phyloP scores from a whole-genome alignment of 2,888 invertebrate species.

The Barypeithes pellucidus region DNA sequence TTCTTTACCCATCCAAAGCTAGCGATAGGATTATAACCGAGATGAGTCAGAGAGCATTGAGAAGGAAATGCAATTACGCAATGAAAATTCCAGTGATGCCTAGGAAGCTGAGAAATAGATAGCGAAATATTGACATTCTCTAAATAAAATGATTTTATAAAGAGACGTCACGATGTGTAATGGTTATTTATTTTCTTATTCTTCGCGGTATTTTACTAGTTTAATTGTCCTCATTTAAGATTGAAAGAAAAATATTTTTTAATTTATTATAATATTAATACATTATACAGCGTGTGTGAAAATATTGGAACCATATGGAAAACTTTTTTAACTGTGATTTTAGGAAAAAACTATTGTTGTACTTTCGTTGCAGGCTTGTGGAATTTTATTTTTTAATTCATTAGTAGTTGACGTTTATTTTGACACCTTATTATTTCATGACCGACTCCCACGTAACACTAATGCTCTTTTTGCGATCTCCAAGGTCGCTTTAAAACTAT shows the following conservation, averaged over 20 bases:
- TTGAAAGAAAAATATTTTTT: neutral
- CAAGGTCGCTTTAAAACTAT: too few relatives aligned
- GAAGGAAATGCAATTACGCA: conserved; percentile 21
- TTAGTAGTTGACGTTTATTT: too few relatives aligned
- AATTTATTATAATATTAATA: too few relatives aligned
- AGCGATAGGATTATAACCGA: neutral
- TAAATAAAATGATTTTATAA: conserved; percentile 22
- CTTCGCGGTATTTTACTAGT: neutral
- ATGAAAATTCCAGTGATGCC: conserved; percentile 33
- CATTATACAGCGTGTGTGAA: too few relatives aligned
- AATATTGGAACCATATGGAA: too few relatives aligned
- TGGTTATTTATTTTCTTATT: conserved; percentile 4
- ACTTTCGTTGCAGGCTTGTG: too few relatives aligned
- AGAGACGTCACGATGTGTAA: neutral
- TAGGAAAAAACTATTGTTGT: too few relatives aligned
- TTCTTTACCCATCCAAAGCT: neutral
- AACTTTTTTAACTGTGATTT: too few relatives aligned
- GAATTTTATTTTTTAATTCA: too few relatives aligned
- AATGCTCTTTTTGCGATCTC: too few relatives aligned
- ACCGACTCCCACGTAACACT: too few relatives aligned
- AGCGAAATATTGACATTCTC: conserved; percentile 25
- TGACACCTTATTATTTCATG: too few relatives aligned
- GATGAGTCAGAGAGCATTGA: conserved; percentile 16
- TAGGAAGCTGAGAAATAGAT: conserved; percentile 1
- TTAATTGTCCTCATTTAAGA: neutral